Percentiles rank a stretch among this genome's conserved stretches.
These are phyloP conservation scores for Chymomyza costata DNA, from an alignment of 1,140 invertebrate genomes.

Conservation along the genomic window DNA sequence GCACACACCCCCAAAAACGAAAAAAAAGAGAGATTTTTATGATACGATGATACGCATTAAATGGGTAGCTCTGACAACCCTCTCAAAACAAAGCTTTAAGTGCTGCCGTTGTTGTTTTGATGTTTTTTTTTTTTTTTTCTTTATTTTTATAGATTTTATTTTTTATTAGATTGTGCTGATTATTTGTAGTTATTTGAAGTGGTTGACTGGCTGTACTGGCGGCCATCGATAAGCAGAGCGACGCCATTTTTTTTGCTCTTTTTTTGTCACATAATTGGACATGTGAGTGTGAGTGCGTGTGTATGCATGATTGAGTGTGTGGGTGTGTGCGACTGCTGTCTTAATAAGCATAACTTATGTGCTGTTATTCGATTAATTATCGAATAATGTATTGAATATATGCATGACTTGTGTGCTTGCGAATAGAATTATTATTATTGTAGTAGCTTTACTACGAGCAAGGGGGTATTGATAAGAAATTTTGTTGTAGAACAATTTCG, in stretches of 20 bases:
- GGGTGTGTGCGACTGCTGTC: conserved; percentile 13
- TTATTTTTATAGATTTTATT: conserved; percentile 10
- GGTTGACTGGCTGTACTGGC: neutral
- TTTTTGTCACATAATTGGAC: too few species aligned
- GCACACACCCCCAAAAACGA: conserved; percentile 21
- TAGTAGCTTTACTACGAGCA: too few species aligned
- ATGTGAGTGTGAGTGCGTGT: neutral
- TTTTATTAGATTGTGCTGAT: conserved; percentile 20
- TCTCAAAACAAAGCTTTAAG: neutral
- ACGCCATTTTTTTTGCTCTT: conserved; percentile 38
- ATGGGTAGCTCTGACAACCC: too few species aligned
- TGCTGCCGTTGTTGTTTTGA: neutral
- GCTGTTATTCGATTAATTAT: conserved; percentile 60
- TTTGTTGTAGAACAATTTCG: too few species aligned
- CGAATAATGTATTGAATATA: too few species aligned
- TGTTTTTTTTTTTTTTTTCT: too few species aligned
- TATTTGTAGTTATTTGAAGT: conserved; percentile 52
- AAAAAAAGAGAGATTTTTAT: neutral
- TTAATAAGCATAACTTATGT: conserved; percentile 22
- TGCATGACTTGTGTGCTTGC: too few species aligned
- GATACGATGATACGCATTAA: neutral
- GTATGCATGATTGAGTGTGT: conserved; percentile 24
- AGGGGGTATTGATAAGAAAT: too few species aligned
- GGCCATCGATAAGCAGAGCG: conserved; percentile 44
- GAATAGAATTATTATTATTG: too few species aligned